phyloP scores from a whole-genome alignment of 2,888 invertebrate genomes.

The Eupithecia abbreviata region DNA sequence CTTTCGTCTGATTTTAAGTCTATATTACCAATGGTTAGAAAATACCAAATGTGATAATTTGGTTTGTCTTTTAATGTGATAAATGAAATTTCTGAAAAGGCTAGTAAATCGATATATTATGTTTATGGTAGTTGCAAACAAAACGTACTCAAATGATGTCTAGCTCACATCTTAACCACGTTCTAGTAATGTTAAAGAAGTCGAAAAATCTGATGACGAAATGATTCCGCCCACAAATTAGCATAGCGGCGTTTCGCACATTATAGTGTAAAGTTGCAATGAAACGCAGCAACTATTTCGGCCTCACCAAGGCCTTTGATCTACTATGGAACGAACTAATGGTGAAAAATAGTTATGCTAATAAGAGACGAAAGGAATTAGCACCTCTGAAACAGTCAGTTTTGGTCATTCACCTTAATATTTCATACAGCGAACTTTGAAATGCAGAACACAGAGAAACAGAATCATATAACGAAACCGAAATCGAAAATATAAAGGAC shows the following conservation, averaged over 20 bases:
- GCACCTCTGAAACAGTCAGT: constrained; percentile 67
- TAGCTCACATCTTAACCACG: background rate
- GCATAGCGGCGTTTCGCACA: constrained; percentile 11
- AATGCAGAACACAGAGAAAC: background rate
- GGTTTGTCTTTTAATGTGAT: background rate
- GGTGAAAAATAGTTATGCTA: constrained; percentile 63
- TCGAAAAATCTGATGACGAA: constrained; percentile 7
- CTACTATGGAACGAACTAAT: constrained; percentile 50
- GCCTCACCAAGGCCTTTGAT: constrained; percentile 53
- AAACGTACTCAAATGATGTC: background rate
- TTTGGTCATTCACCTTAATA: constrained; percentile 70
- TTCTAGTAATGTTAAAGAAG: background rate
- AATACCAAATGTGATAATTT: background rate
- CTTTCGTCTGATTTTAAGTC: background rate
- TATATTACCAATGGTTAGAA: no score
- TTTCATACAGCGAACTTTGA: constrained; percentile 16
- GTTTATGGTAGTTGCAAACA: background rate
- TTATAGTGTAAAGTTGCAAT: constrained; percentile 27
- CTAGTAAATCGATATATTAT: background rate
- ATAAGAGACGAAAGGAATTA: constrained; percentile 69
- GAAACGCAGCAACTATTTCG: constrained; percentile 22
- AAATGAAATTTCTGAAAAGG: background rate
- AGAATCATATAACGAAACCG: background rate
- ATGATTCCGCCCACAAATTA: constrained; percentile 13
- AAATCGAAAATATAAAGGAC: background rate